Evolutionary conservation across 2,113 vertebrate species (phyloP), one percentile per base, ranked within the genome.

Genomic region (Emydocephalus ijimae): DNA sequence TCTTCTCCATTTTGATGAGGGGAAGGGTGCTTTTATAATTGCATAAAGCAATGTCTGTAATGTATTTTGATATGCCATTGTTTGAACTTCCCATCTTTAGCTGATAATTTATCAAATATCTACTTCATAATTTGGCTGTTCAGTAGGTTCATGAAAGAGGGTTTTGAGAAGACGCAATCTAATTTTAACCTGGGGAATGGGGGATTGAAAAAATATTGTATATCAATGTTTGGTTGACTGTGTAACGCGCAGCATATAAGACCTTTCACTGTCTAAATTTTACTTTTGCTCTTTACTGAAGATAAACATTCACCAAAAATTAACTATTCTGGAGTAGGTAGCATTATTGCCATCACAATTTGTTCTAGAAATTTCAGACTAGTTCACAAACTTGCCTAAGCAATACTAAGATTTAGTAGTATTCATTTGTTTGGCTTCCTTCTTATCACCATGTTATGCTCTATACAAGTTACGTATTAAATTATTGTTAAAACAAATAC

Each of bases 21-120:
- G 94, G 97, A 97, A 97, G 97, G 97, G 97, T 98, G 98, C 97
- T 98, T 97, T 97, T 97, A 96, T 97, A 97, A 96, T 96, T 95
- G 95, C 97, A 95, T 95, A 97, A 96, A 97, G 97, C 97, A 96
- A 93, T 56, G 91, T 97, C 96, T 95, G 9, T 95, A 9, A 9
- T 95, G 95, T 98, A 97, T 98, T 97, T 97, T 98, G 96, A 97
- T 97, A 98, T 97, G 98, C 98, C 98, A 98, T 99, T 99, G 98
- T 98, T 99, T 99, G 97, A 99, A 98, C 98, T 98, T 96, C 96
- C 74, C 94, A 97, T 98, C 98, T 97, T 97, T 97, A 98, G 98
- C 98, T 98, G 98, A 92, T 96, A 97, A 97, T 89, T 95, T 95
- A 96, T 96, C 96, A 95, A 89, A 96, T 95, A 91, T 39, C 93